Conservation (phyloP, 2,797 vertebrate species). For the Caiman crocodilus region DNA sequence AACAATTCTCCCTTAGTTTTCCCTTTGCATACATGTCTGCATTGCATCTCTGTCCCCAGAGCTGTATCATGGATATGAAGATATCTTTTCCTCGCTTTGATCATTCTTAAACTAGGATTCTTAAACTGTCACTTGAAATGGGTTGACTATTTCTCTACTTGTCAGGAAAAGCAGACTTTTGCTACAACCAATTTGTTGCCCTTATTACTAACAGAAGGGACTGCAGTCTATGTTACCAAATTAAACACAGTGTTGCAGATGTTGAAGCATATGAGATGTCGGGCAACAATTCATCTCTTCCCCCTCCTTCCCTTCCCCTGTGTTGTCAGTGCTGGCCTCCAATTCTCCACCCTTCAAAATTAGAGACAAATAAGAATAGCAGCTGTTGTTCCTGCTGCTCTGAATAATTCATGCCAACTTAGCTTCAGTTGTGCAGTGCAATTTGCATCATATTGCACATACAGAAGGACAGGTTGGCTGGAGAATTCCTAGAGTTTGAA, state of each 20-base stretch:
- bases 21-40: background rate
- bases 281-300: conserved; percentile 58
- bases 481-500: conserved; percentile 11
- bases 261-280: conserved; percentile 39
- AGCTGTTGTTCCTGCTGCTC: conserved; percentile 68
- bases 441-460: conserved; percentile 15
- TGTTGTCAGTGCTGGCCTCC: conserved; percentile 48
- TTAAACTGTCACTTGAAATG: background rate
- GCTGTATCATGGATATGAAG: conserved; percentile 15
- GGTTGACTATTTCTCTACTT: background rate
- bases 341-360: conserved; percentile 67
- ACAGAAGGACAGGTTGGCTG: background rate
- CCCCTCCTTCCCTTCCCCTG: conserved; percentile 20
- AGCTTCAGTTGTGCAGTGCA: conserved; percentile 7
- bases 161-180: background rate
- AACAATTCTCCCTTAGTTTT: background rate
- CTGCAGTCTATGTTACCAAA: background rate
- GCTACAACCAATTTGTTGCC: background rate
- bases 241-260: conserved; percentile 51
- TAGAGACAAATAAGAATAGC: conserved; percentile 64
- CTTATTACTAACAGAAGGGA: conserved; percentile 36
- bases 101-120: conserved; percentile 8
- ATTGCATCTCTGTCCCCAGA: background rate
- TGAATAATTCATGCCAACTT: conserved; percentile 74
- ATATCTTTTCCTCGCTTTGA: background rate